phyloP scores from a whole-genome alignment of 1,140 invertebrate genomes.

The Pseudomyrmex pallidus region DNA sequence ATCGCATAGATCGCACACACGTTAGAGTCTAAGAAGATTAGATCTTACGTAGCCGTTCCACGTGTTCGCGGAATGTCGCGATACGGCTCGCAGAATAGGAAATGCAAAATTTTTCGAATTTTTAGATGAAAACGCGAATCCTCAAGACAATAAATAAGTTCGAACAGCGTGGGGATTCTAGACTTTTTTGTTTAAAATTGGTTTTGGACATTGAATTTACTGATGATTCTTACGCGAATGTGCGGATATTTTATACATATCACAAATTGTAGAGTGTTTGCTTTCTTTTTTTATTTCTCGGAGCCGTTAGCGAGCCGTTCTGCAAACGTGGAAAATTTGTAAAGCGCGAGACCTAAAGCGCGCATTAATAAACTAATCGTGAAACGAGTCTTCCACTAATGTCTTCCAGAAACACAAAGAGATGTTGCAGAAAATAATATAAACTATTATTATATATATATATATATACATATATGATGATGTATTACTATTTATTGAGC shows the following conservation, averaged over 20 bases:
- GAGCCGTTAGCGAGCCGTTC: slow-evolving; percentile 29
- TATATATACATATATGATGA: neutral
- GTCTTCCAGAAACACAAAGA: slow-evolving; percentile 67
- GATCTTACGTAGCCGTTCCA: slow-evolving; percentile 48
- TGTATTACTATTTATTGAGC: slow-evolving; percentile 68
- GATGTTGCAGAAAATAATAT: slow-evolving; percentile 60
- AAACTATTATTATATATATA: slow-evolving; percentile 36
- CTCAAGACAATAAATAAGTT: neutral
- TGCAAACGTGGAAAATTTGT: slow-evolving; percentile 49
- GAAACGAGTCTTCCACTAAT: slow-evolving; percentile 75
- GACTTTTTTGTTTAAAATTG: neutral
- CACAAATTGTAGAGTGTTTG: neutral
- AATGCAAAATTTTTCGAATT: neutral
- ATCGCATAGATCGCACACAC: slow-evolving; percentile 59
- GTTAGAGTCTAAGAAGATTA: slow-evolving; percentile 67
- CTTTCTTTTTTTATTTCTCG: neutral
- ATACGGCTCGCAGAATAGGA: neutral
- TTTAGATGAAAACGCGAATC: neutral
- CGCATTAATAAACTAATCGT: slow-evolving; percentile 58
- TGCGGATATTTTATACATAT: neutral
- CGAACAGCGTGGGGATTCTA: neutral
- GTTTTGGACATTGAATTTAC: neutral
- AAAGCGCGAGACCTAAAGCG: slow-evolving; percentile 26
- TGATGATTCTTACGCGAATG: too few relatives aligned
- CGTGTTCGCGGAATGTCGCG: slow-evolving; percentile 38